Conservation (phyloP, 2,888 invertebrate genomes). For the Calameuta pallipes region DNA sequence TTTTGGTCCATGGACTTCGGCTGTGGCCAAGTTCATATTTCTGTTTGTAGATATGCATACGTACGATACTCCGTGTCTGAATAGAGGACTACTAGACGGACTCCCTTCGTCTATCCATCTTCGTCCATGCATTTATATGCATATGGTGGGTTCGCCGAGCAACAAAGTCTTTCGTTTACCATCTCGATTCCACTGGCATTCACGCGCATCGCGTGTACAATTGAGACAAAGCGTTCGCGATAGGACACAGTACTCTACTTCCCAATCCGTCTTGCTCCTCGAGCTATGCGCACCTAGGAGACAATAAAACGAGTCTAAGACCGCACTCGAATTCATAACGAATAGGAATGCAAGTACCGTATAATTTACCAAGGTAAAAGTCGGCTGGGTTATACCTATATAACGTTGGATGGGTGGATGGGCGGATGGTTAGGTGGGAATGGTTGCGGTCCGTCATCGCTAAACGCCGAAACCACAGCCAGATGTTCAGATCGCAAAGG, state of each 20-base stretch:
- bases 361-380: not conserved
- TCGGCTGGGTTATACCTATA: not conserved
- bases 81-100: not conserved
- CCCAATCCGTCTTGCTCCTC: not conserved
- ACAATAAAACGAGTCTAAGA: not conserved
- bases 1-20: not conserved
- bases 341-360: not conserved
- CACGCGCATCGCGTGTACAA: not conserved
- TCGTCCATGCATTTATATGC: not conserved
- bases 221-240: not conserved
- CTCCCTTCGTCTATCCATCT: not conserved
- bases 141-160: not conserved
- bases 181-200: not conserved
- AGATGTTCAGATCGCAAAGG: constrained; percentile 49
- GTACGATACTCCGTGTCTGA: not conserved
- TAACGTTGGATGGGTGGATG: not conserved
- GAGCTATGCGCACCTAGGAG: not conserved
- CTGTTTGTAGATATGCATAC: not conserved
- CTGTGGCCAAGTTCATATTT: not conserved
- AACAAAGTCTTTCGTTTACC: not conserved
- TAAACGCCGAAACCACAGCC: constrained; percentile 61
- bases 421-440: not conserved
- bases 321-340: not conserved
- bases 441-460: constrained; percentile 48
- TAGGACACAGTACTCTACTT: not conserved